phyloP scores from a whole-genome alignment of 2,797 vertebrate genomes.

The Poecile montanus region DNA sequence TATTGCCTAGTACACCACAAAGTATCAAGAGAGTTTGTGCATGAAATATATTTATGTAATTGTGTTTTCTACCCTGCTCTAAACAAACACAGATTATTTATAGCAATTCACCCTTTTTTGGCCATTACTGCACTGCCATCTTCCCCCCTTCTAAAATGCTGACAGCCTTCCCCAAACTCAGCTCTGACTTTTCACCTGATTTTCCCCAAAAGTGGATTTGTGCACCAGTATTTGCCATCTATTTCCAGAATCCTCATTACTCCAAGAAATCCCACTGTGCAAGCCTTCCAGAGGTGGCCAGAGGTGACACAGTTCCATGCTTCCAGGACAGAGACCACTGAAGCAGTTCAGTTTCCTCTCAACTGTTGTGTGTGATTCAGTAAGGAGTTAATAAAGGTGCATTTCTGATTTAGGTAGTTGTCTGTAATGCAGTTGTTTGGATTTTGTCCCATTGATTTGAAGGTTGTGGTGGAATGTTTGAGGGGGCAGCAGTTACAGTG shows the following conservation, averaged over 20 bases:
- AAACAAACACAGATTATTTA: not conserved
- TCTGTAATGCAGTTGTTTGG: not conserved
- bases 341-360: not conserved
- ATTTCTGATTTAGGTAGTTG: not conserved
- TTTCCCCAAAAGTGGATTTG: not conserved
- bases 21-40: not conserved
- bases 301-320: not conserved
- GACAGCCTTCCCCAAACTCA: not conserved
- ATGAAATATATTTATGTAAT: not conserved
- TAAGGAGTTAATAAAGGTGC: not conserved
- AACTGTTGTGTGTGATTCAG: not conserved
- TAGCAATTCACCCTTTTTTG: not conserved
- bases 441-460: not conserved
- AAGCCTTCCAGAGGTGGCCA: not conserved
- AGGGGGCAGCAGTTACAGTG: accelerated
- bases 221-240: not conserved
- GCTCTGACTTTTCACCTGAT: not conserved
- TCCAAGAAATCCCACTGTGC: not conserved
- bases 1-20: not conserved
- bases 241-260: not conserved
- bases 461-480: not conserved
- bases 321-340: not conserved
- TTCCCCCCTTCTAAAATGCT: not conserved
- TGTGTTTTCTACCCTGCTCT: not conserved
- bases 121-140: not conserved